Evolutionary conservation across 2,888 invertebrate genomes (phyloP).

Genomic region (Eurytoma adleriae): DNA sequence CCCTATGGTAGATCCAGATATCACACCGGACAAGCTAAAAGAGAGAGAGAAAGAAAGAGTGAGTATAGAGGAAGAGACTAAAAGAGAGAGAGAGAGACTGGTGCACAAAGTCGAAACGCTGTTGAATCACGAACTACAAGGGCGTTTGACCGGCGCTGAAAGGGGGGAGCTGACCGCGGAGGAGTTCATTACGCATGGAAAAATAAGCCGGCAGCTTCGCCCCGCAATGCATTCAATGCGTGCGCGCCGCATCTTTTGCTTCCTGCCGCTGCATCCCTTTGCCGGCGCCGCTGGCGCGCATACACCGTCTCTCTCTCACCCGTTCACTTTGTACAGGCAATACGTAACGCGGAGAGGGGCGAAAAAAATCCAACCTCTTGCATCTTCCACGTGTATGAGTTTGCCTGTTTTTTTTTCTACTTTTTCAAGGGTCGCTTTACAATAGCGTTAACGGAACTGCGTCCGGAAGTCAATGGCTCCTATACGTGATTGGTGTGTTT

Average conservation of each 20-base stretch:
- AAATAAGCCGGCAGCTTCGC: constrained; percentile 62
- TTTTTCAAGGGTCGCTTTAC: neutral
- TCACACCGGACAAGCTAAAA: neutral
- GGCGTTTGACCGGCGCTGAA: constrained; percentile 47
- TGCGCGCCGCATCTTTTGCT: neutral
- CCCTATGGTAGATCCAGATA: constrained; percentile 7
- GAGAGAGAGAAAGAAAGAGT: constrained; percentile 12
- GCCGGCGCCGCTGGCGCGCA: neutral
- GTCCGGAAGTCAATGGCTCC: no score
- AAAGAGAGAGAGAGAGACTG: neutral
- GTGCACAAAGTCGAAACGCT: neutral
- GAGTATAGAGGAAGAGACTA: neutral
- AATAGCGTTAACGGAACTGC: no score
- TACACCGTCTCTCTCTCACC: constrained; percentile 29
- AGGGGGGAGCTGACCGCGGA: constrained; percentile 26
- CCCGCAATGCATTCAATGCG: constrained; percentile 2
- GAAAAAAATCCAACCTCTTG: neutral
- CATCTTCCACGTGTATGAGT: neutral
- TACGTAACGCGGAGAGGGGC: neutral
- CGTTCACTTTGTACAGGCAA: constrained; percentile 33
- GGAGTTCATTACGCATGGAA: constrained; percentile 70
- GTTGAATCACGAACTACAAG: constrained; percentile 20
- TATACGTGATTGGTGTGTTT: no score
- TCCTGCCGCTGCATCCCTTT: constrained; percentile 20
- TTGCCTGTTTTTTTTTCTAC: neutral